A percentile compares a stretch with the other conserved stretches of the same genome.
Conservation (phyloP, 2,113 vertebrate genomes). For the Caracal caracal region DNA sequence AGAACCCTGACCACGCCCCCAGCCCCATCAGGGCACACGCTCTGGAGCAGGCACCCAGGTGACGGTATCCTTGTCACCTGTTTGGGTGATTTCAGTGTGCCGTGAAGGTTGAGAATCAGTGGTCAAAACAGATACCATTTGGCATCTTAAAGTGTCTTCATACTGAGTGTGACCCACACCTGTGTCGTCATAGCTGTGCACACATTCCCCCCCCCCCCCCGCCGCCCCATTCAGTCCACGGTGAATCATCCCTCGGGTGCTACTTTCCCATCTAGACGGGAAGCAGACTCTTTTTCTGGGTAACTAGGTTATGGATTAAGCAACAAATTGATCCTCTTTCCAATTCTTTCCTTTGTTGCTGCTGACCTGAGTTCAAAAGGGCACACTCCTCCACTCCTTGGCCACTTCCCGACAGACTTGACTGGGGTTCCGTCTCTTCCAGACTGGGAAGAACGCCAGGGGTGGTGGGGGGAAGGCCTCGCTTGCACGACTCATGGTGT, state of each 20-base stretch:
- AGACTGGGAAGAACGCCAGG: not conserved
- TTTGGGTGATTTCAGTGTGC: not conserved
- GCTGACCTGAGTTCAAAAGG: not conserved
- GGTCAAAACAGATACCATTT: not conserved
- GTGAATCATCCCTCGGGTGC: not conserved
- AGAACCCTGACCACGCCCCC: not conserved
- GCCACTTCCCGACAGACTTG: not conserved
- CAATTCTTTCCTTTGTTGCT: not conserved
- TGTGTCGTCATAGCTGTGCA: accelerated
- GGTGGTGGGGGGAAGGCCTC: too few relatives aligned
- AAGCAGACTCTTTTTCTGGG: not conserved
- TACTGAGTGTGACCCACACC: accelerated
- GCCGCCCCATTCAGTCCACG: accelerated
- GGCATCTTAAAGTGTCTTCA: not conserved
- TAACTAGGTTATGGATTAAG: not conserved
- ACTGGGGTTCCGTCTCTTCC: not conserved
- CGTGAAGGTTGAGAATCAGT: not conserved
- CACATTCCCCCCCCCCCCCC: too few relatives aligned
- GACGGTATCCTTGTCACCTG: accelerated
- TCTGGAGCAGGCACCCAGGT: accelerated
- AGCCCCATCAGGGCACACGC: not conserved
- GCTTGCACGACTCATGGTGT: accelerated
- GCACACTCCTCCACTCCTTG: not conserved
- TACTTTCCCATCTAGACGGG: not conserved
- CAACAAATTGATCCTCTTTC: not conserved